These are phyloP conservation scores for Acomys russatus DNA, from an alignment of 2,797 vertebrate species.

Conservation along the genomic window DNA sequence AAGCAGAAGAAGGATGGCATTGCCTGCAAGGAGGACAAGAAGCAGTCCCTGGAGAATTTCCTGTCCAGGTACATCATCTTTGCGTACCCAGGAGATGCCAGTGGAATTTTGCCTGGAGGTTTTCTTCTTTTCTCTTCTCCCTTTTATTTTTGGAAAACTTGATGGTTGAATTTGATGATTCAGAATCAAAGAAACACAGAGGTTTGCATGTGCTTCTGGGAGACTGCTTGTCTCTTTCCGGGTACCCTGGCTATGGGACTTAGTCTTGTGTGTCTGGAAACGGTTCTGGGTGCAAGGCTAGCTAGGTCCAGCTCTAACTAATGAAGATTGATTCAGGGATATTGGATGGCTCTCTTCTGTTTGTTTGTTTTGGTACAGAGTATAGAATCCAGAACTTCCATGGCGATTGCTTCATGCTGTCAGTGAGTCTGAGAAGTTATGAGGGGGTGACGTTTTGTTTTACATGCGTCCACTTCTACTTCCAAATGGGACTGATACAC, in stretches of 20 bases:
- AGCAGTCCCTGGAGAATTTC: slow-evolving; percentile 97
- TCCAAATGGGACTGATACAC: slow-evolving; percentile 47
- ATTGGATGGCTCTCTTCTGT: not conserved
- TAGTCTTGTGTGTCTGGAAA: not conserved
- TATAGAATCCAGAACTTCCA: not conserved
- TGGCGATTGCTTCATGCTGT: slow-evolving; percentile 5
- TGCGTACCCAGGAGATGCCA: not conserved
- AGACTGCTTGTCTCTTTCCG: not conserved
- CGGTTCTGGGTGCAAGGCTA: not conserved
- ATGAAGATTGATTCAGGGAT: slow-evolving; percentile 13
- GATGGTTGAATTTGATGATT: not conserved
- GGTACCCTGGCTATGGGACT: not conserved
- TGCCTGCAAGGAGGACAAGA: slow-evolving; percentile 97
- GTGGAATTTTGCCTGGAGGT: not conserved
- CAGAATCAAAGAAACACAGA: not conserved
- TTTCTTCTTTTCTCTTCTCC: not conserved
- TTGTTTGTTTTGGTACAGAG: not conserved
- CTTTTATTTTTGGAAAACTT: not conserved
- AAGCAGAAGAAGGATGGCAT: slow-evolving; percentile 97
- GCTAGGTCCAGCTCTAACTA: not conserved
- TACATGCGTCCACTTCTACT: slow-evolving; percentile 12
- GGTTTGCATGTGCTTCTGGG: fast-evolving
- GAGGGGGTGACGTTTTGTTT: not conserved
- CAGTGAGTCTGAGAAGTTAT: slow-evolving; percentile 22
- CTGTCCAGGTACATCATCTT: slow-evolving; percentile 93